Conservation (phyloP, 2,113 vertebrate genomes). For the Leucopternis melanops region DNA sequence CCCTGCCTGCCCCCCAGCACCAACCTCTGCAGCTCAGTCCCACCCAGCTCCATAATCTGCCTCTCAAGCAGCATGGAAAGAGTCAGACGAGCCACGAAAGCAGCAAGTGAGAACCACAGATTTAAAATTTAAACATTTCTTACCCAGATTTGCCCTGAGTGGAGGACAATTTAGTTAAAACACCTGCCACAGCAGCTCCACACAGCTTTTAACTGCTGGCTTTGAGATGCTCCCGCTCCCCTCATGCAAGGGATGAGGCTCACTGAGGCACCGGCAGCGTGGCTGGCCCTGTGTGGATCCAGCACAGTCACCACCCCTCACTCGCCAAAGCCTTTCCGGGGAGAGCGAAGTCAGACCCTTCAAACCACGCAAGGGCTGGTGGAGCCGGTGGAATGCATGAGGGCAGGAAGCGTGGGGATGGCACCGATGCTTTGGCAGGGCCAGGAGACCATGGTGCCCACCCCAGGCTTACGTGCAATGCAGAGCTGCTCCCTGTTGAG, state of each 20-base stretch:
- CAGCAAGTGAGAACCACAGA: not conserved
- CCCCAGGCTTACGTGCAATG: accelerated
- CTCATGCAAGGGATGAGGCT: not conserved
- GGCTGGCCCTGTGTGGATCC: not conserved
- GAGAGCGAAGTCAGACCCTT: not conserved
- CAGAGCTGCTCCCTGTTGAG: not conserved
- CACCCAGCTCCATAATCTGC: not conserved
- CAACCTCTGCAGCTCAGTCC: not conserved
- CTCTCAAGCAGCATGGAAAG: not conserved
- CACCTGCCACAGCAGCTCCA: not conserved
- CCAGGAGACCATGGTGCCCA: not conserved
- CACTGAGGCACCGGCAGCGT: accelerated
- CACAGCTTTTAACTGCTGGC: not conserved
- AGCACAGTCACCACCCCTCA: not conserved
- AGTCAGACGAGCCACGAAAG: accelerated
- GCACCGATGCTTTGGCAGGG: not conserved
- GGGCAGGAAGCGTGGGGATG: not conserved
- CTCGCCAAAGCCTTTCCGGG: accelerated
- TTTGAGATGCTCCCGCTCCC: not conserved
- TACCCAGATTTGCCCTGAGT: not conserved
- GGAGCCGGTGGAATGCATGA: accelerated
- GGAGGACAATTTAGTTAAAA: not conserved
- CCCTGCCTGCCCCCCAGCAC: too few species aligned
- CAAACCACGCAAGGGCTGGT: not conserved
- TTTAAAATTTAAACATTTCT: not conserved